Evolutionary conservation across 1,140 invertebrate species (phyloP), one percentile per base, ranked within the genome.

Genomic region (Gryllus bimaculatus): DNA sequence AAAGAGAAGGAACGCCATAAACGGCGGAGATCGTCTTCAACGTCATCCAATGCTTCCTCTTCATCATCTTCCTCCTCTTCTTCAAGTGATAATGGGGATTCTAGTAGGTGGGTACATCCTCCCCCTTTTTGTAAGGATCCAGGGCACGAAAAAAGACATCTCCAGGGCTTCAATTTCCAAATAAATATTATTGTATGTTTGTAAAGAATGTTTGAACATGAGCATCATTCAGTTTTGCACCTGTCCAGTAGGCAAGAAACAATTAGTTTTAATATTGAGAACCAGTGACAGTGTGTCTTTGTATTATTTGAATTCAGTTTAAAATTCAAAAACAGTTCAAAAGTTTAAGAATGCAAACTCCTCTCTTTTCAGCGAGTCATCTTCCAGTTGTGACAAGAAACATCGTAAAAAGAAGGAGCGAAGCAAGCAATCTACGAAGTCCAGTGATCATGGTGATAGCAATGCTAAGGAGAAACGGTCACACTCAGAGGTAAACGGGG

Each of bases 1-100:
- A 81, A 81, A 73, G 79, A 81, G 47, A 81, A 81, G 74, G 80
- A 81, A 47, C 79, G 74, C 47, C 78, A 81, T 49, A 81, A 79
- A 39, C 75, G 80, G 18, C 75, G 66, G 26, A 77, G 78, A 73
- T 74, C 78, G 0, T 81, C 80, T 15, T 79, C 78, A 1, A 77
- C 80, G 12, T 78, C 79, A 54, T 76, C 73, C 8, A 74, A 79
- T 54, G 47, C 73, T 26, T 48, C 26, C 47, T 74, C 47, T 21
- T 49, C 54, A 18, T 66, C 54, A 66, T 79, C 75, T 26, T 80
- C 79, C n/a, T 77, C 79, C 20, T 76, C 75, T n/a, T 48, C 73
- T 7, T 77, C 76, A 75, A 78, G 78, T 78, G 78, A 80, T 74
- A 78, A 48, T 73, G 76, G 74, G 26, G 80, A 78, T 74, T 81